Evolutionary conservation across 2,797 vertebrate species (phyloP), one percentile per base, ranked within the genome.

Genomic region (Sebastes aleutianus): DNA sequence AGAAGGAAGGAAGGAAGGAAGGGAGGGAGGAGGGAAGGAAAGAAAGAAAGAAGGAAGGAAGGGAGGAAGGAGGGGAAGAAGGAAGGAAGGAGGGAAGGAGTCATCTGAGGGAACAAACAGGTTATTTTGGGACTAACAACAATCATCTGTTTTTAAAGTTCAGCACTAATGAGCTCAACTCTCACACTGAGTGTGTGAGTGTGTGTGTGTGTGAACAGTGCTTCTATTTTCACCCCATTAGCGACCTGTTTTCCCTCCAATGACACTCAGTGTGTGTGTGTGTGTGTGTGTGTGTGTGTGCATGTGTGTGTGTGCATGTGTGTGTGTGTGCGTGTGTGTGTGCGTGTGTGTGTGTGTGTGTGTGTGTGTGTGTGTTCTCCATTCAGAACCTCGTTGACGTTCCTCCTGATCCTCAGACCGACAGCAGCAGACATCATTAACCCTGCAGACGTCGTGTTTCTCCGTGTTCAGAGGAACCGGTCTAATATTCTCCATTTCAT

Each of bases 141-240:
- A 90, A 89, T 84, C 72, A 70, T 81, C 78, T 70, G 74, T 47
- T 79, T 85, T 75, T 72, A 74, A 80, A 88, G 71, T 79, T 47
- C 50, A 70, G 62, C 85, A 62, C 83, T 90, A 89, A 91, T 87
- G 87, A 91, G 89, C 79, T 54, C 31, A 75, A 85, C 83, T 89
- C 86, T 89, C 84, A 87, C 85, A 83, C 61, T 79, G 9, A 4
- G 29, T 29, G 29, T 29, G 29, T 29, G 29, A 0, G 29, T 29
- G 29, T 29, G 27, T 29, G 26, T 53, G 62, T 76, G 71, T 32
- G 32, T 10, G 32, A 32, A 32, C 8, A 32, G 32, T 32, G 32
- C 32, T 32, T 32, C 32, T 32, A 32, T 9, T 32, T 32, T 32
- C 32, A 32, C 32, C 32, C 32, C 32, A 32, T 32, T 32, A 32